Percentiles rank a stretch among this genome's conserved stretches.
phyloP scores from a whole-genome alignment of 2,113 vertebrate genomes.

The Neotoma lepida region DNA sequence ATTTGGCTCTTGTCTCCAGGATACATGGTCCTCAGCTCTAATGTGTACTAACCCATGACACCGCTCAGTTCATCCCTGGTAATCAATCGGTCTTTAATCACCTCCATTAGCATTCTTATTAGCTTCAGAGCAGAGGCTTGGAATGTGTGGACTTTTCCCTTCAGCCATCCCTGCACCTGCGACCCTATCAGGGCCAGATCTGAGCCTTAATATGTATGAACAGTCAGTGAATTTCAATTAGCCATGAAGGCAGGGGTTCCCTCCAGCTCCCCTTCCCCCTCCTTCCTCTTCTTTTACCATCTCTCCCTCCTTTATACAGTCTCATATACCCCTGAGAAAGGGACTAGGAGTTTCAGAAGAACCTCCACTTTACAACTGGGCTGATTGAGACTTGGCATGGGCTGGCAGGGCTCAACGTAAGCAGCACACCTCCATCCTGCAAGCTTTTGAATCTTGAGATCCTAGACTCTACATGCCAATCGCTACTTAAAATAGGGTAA shows the following conservation, averaged over 20 bases:
- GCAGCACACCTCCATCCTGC: accelerated
- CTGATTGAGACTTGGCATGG: not conserved
- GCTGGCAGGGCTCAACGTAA: not conserved
- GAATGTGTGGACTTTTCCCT: not conserved
- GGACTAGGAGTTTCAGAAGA: not conserved
- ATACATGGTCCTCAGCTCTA: not conserved
- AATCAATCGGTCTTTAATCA: constrained; percentile 51
- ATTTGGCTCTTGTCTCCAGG: not conserved
- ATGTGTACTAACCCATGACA: not conserved
- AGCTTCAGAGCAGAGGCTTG: constrained; percentile 19
- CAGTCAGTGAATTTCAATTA: constrained; percentile 45
- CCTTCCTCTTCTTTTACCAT: too few relatives aligned
- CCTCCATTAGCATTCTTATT: constrained; percentile 51
- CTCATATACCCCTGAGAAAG: not conserved
- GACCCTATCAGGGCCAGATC: not conserved
- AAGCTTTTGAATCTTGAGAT: not conserved
- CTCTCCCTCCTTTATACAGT: not conserved
- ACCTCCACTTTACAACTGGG: not conserved
- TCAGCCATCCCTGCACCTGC: not conserved
- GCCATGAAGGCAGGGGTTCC: accelerated
- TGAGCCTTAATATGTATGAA: not conserved
- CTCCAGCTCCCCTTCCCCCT: not conserved
- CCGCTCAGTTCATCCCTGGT: constrained; percentile 25
- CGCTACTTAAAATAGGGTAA: not conserved
- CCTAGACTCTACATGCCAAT: not conserved